Base-by-base conservation (phyloP, 2,888 invertebrate genomes). In the Mylabris sibirica region DNA sequence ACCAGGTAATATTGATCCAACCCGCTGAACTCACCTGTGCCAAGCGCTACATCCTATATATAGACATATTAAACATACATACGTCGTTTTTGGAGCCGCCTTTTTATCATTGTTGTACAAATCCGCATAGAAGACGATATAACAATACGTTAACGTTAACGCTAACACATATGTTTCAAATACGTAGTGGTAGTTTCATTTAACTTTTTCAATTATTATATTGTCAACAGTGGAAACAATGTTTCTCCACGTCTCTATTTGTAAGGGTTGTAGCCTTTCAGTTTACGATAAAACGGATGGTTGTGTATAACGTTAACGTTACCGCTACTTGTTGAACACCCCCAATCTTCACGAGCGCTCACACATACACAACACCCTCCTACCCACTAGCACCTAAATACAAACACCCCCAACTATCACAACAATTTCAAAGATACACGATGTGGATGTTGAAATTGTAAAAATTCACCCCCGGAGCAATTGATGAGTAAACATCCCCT, bases 191-290 rank as follows among this genome's bases (percentile, higher is more conserved):
- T 17, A 59, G 71, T 72, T 73, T 69, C 73, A 74, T 74, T 73
- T 72, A 73, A 72, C 73, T 79, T 78, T 79, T 79, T 77, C 77
- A 76, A 79, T 79, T 78, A 79, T 75, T 73, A 72, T 72, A 71
- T 73, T 75, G 76, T 76, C 77, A 71, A 73, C 71, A 69, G 65
- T 64, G 69, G 71, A 72, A 76, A 76, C 72, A 75, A 76, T 67
- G 72, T 62, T 49, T 49, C 20, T 20, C 9, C 20, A n/a, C 12
- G n/a, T 49, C 17, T 17, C 5, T 49, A 20, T 17, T 17, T 20
- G 49, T 49, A 20, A 20, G 20, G 20, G 49, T 22, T 49, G 38
- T n/a, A n/a, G 59, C 26, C 34, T 59, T 34, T 49, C 62, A 14
- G 34, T 38, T 35, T 3, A 2, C 3, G 41, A n/a, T 20, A 38